These are phyloP conservation scores for Cassiopea andromeda DNA, from an alignment of 30 jellyfish, hydroid and myxozoan genomes.

Conservation along the genomic window DNA sequence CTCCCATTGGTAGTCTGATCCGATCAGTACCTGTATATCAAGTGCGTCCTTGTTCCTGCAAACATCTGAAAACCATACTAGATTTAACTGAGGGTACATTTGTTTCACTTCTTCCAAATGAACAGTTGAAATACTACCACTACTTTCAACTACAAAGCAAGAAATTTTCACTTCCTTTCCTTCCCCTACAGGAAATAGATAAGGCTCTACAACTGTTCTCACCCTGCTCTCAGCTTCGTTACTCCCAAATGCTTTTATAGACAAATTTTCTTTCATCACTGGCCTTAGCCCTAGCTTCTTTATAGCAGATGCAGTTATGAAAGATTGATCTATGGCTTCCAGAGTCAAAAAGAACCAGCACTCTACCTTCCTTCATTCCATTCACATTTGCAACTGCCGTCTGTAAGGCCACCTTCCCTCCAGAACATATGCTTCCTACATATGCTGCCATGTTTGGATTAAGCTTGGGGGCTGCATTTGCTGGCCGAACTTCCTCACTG, in stretches of 20 bases:
- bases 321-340: constrained; percentile 65
- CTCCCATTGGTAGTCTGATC: constrained; percentile 38
- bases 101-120: constrained; percentile 55
- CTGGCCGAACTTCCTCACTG: constrained; percentile 36
- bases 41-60: constrained; percentile 22
- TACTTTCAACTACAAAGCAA: constrained; percentile 60
- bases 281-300: constrained; percentile 43
- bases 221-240: constrained; percentile 17
- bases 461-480: not conserved
- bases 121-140: constrained; percentile 23
- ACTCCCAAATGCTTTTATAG: constrained; percentile 47
- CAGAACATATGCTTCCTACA: constrained; percentile 41
- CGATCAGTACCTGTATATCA: constrained; percentile 21
- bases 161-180: constrained; percentile 42
- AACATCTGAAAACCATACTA: constrained; percentile 48
- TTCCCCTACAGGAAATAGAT: constrained; percentile 25
- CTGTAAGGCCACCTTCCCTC: constrained; percentile 49
- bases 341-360: constrained; percentile 58
- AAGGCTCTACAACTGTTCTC: constrained; percentile 45
- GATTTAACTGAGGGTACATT: constrained; percentile 46
- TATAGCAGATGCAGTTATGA: constrained; percentile 52
- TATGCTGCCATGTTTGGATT: constrained; percentile 9
- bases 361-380: constrained; percentile 20
- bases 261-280: constrained; percentile 33
- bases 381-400: constrained; percentile 61